These are phyloP conservation scores for Tangara arthus DNA, from an alignment of 2,797 vertebrate species.

Conservation along the genomic window DNA sequence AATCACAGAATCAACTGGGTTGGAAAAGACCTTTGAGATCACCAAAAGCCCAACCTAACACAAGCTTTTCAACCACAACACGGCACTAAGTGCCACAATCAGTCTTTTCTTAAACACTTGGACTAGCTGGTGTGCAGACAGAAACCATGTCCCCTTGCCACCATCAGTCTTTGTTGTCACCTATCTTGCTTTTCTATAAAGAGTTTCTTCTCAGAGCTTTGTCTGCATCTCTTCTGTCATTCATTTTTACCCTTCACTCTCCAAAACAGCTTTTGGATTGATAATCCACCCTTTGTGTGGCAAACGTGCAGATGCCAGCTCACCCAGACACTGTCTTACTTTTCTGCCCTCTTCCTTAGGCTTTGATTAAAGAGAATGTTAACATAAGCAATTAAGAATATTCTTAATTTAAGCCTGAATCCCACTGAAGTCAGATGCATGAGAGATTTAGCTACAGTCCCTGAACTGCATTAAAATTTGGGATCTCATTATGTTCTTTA, in stretches of 20 bases:
- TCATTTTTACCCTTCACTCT: background rate
- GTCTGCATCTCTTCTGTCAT: background rate
- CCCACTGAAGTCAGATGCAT: background rate
- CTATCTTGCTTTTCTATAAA: background rate
- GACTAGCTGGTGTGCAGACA: background rate
- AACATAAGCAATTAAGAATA: background rate
- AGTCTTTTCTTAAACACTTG: background rate
- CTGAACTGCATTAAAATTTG: background rate
- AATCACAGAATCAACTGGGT: background rate
- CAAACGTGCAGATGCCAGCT: background rate
- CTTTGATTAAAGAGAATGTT: background rate
- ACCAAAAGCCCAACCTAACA: background rate
- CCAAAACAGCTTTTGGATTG: background rate
- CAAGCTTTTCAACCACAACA: background rate
- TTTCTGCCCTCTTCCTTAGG: background rate
- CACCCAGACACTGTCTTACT: background rate
- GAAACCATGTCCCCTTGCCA: background rate
- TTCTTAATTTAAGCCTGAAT: background rate
- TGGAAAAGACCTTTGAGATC: background rate
- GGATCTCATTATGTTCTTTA: background rate
- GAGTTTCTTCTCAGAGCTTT: background rate
- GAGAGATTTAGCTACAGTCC: background rate
- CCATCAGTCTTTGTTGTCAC: accelerated
- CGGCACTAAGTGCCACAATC: too few relatives aligned
- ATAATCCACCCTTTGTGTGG: background rate